A percentile compares a stretch with the other conserved stretches of the same genome.
Evolutionary conservation across 2,888 invertebrate genomes (phyloP).

Genomic region (Spisula solida): DNA sequence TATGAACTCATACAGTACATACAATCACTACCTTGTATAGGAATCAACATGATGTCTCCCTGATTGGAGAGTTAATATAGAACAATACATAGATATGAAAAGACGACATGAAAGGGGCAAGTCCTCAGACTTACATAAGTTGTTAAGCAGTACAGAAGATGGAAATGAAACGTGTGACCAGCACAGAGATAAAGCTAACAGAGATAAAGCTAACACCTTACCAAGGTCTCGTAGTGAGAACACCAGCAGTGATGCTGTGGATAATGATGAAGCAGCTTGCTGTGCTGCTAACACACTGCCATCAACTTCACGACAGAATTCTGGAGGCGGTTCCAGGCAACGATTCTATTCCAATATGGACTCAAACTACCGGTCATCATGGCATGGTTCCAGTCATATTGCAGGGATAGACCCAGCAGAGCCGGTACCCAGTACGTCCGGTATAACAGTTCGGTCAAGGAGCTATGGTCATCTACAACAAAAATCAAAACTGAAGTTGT

Average conservation of each 20-base stretch:
- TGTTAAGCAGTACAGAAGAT: not conserved
- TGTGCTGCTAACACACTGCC: not conserved
- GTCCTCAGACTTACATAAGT: not conserved
- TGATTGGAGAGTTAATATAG: not conserved
- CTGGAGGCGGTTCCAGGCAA: not conserved
- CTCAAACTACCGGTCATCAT: slow-evolving; percentile 61
- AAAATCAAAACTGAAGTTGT: slow-evolving; percentile 58
- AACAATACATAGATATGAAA: not conserved
- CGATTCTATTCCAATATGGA: slow-evolving; percentile 37
- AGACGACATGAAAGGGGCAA: not conserved
- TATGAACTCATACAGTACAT: no score
- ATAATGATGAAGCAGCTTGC: not conserved
- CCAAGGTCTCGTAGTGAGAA: slow-evolving; percentile 2
- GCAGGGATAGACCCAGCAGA: slow-evolving; percentile 39
- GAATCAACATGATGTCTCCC: not conserved
- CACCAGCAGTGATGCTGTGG: not conserved
- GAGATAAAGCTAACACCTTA: not conserved
- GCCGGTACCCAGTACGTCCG: slow-evolving; percentile 38
- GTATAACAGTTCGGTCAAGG: slow-evolving; percentile 48
- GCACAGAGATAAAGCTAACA: not conserved
- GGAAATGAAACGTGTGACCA: no score
- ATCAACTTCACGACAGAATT: slow-evolving; percentile 6
- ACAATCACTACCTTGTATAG: no score
- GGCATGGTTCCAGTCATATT: slow-evolving; percentile 62
- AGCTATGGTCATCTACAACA: slow-evolving; percentile 61